Base-by-base conservation (phyloP, 1,140 invertebrate species). In the Platyura marginata region DNA sequence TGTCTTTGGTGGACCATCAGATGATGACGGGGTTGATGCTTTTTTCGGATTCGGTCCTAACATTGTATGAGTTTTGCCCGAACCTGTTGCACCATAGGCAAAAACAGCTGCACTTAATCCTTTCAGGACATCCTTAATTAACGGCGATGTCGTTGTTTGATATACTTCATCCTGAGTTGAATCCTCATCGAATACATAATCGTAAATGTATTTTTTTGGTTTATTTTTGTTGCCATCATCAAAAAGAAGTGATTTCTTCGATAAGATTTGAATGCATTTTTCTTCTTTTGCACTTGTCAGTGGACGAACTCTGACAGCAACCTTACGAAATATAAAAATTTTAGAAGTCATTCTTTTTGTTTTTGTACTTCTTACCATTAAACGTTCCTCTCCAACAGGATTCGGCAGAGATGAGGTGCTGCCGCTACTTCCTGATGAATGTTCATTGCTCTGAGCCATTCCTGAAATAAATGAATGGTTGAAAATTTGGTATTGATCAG, bases 51-150 rank as follows among this genome's bases (percentile, higher is more conserved):
- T 52, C 10, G 59, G 58, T 0, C 59, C 59, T 13, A 61, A 41
- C 59, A 61, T 61, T 32, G 59, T 61, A 29, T 61, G 59, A 2
- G 59, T 61, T 49, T 61, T 61, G 0, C 54, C 88, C 19, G 86
- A 79, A 0, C 88, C 86, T 15, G 90, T 94, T 1, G 89, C 83
- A n/a, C 89, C 92, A 57, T 97, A 97, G 2, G 92, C 92, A 64
- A 97, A 96, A 0, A 96, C 88, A 0, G 91, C 93, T 0, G 85
- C 91, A 55, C 95, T 97, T 54, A 91, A 95, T 5, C 93, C 94
- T 37, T 72, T 69, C 1, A 98, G 62, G 1, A 96, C 89, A 58
- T 94, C 87, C 25, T 81, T 72, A 8, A 97, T 80, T 1, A 95
- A 65, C 2, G 82, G 74, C 49, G 84, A 86, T 45, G 71, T 87